These are phyloP conservation scores for Drosophila bunnanda DNA, from an alignment of 2,888 invertebrate genomes.

Conservation along the genomic window DNA sequence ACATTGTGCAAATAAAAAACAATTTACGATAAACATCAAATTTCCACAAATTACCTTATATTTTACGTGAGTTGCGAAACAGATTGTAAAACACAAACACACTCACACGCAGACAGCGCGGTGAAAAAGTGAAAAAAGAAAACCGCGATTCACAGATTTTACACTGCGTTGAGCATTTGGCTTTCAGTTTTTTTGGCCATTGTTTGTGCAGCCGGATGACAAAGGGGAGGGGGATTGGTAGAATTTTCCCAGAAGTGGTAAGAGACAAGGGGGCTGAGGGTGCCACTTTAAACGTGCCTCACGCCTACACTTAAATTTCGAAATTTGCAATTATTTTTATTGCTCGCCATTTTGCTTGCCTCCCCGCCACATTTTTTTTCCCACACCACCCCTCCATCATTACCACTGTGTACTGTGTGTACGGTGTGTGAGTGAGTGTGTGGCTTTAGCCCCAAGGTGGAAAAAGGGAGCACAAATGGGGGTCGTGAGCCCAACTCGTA, in stretches of 20 bases:
- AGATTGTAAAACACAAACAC: conserved; percentile 79
- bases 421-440: background rate
- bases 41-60: conserved; percentile 84
- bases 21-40: conserved; percentile 85
- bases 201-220: conserved; percentile 60
- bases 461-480: conserved; percentile 1
- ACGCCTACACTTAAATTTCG: conserved; percentile 79
- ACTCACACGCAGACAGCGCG: conserved; percentile 50
- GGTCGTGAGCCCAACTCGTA: conserved; percentile 20
- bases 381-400: background rate
- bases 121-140: conserved; percentile 43
- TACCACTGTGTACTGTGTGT: conserved; percentile 6
- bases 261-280: conserved; percentile 1
- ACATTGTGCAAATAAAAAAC: conserved; percentile 82
- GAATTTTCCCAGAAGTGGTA: background rate
- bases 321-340: conserved; percentile 81
- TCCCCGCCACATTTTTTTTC: conserved; percentile 7
- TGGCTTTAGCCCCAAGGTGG: conserved; percentile 21
- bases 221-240: background rate
- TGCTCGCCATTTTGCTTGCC: conserved; percentile 71
- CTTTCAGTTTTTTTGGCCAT: conserved; percentile 59
- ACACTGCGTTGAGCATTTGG: conserved; percentile 73
- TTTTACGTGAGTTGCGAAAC: conserved; percentile 84
- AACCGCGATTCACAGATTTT: conserved; percentile 75
- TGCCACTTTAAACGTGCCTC: conserved; percentile 69